Percentiles rank a stretch among this genome's conserved stretches.
phyloP scores from a whole-genome alignment of 2,113 vertebrate genomes.

The Pachypanchax playfairii region DNA sequence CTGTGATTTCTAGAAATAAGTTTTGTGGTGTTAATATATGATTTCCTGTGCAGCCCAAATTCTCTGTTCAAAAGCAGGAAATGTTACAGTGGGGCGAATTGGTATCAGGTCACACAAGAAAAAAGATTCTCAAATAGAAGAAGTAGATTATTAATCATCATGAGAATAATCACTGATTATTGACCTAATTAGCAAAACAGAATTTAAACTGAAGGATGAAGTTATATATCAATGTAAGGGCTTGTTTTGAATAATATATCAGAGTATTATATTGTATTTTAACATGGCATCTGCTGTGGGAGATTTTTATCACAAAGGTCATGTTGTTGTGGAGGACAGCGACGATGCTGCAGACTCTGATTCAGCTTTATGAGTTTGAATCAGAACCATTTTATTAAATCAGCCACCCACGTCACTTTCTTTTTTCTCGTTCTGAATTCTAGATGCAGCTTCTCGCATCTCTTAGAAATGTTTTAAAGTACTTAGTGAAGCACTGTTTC shows the following conservation, averaged over 20 bases:
- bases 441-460: not conserved
- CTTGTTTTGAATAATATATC: slow-evolving; percentile 27
- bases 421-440: not conserved
- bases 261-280: slow-evolving; percentile 21
- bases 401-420: not conserved
- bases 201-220: too few species aligned
- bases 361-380: slow-evolving; percentile 30
- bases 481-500: not conserved
- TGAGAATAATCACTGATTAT: too few species aligned
- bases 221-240: too few species aligned
- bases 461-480: not conserved
- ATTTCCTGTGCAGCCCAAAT: too few species aligned
- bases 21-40: not conserved
- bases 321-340: slow-evolving; percentile 14
- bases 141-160: too few species aligned
- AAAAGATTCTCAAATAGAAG: too few species aligned
- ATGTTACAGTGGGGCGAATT: too few species aligned
- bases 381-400: slow-evolving; percentile 29
- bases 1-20: not conserved
- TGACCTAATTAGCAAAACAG: too few species aligned
- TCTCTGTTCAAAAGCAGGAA: too few species aligned
- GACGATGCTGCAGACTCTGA: slow-evolving; percentile 28
- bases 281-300: slow-evolving; percentile 8
- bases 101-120: too few species aligned
- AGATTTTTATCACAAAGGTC: slow-evolving; percentile 21